Evolutionary conservation across 2,113 vertebrate genomes (phyloP).

Genomic region (Microtus montanus): DNA sequence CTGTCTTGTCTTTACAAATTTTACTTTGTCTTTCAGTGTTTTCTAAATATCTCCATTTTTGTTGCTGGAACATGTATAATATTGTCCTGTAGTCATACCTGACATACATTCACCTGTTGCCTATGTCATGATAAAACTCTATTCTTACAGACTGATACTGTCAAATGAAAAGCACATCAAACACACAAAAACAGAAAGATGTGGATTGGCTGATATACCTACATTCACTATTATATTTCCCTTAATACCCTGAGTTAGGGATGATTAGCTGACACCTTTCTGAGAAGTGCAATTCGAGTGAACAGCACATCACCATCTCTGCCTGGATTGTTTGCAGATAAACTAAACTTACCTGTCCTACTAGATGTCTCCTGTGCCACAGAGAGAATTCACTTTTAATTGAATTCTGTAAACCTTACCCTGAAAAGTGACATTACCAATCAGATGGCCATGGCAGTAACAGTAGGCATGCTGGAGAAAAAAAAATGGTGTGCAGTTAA

Average conservation of each 20-base stretch:
- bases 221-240: background rate
- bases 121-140: background rate
- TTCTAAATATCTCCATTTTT: background rate
- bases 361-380: too few relatives aligned
- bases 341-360: background rate
- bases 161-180: background rate
- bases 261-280: background rate
- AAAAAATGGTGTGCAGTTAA: background rate
- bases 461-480: background rate
- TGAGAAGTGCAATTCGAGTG: background rate
- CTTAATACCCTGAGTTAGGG: background rate
- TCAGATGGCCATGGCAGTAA: background rate
- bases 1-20: background rate
- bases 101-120: background rate
- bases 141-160: background rate
- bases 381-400: background rate
- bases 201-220: rapidly evolving
- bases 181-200: background rate
- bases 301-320: background rate
- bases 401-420: background rate
- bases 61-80: background rate
- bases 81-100: background rate
- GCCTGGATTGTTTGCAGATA: background rate
- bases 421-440: background rate
- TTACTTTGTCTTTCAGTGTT: background rate